A percentile compares a stretch with the other conserved stretches of the same genome.
These are phyloP conservation scores for Enteromius anoplus DNA, from an alignment of 2,797 vertebrate species.

Conservation along the genomic window DNA sequence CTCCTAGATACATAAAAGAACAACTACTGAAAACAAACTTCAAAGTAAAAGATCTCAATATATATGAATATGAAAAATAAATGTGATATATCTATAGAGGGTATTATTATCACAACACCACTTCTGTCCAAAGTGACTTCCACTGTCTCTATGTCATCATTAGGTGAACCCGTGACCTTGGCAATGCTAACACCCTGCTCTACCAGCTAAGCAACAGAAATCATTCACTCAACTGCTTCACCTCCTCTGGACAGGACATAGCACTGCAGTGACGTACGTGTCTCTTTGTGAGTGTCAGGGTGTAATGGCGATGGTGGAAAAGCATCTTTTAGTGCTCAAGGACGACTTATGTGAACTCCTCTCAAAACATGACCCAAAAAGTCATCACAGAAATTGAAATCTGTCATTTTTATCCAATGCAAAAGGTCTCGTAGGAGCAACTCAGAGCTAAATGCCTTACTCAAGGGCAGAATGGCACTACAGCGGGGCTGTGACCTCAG, in stretches of 20 bases:
- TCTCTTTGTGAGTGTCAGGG: slow-evolving; percentile 32
- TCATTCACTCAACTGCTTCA: slow-evolving; percentile 13
- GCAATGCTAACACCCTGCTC: background rate
- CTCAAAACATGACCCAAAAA: slow-evolving; percentile 21
- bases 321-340: slow-evolving; percentile 5
- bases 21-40: background rate
- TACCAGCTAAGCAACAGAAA: slow-evolving; percentile 1
- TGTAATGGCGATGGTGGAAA: background rate
- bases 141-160: background rate
- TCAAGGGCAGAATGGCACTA: slow-evolving; percentile 24
- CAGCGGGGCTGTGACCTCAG: slow-evolving; percentile 18
- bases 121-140: background rate
- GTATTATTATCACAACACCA: no score
- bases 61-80: background rate
- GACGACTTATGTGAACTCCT: slow-evolving; percentile 2
- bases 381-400: slow-evolving; percentile 40
- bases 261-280: background rate
- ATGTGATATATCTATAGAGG: background rate
- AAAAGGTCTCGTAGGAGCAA: slow-evolving; percentile 28
- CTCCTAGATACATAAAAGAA: background rate
- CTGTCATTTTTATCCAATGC: slow-evolving; percentile 34
- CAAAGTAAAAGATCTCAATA: background rate
- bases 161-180: background rate
- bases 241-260: background rate
- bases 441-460: slow-evolving; percentile 30